Base-by-base conservation (phyloP, 1,140 invertebrate genomes). In the Lethrus apterus region DNA sequence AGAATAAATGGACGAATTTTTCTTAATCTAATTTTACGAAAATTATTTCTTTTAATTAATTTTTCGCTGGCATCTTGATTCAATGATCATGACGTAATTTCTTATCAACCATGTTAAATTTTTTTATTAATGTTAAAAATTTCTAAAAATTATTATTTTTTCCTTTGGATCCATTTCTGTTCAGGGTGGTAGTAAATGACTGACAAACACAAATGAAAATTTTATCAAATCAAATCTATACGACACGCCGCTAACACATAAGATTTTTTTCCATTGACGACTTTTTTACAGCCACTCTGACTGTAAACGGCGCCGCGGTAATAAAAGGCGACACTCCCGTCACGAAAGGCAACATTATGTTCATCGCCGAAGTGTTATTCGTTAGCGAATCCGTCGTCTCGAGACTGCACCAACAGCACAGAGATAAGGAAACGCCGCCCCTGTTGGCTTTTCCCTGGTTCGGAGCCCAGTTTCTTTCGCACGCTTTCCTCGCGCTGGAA, bases 361-460 rank as follows among this genome's bases (percentile, higher is more conserved):
- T 79, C 53, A 72, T 78, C 34, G 68, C 71, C 3, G 76, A 79
- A 60, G 73, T 79, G 3, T 56, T 79, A 17, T 79, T 79, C 56
- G 76, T 79, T 14, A 74, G 72, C 48, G 76, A 77, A 43, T 66
- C 68, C 3, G 70, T 78, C 17, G 77, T 79, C 3, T 73, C 73
- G 17, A 66, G 73, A 47, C 62, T 79, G 21, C 75, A 78, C 59
- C 72, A 77, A 56, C 69, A 75, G 58, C 70, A 79, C 58, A 67
- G 71, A 49, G 76, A 78, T 53, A 78, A 78, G 60, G 77, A 79
- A 58, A 78, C 76, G 2, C 76, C 77, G 5, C 77, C 77, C n/a
- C 57, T 79, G 15, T 51, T 79, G 23, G 73, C 76, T 2, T 78
- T 77, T 48, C 77, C 77, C 2, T 79, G 77, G 77, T 76, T 77